phyloP scores from a whole-genome alignment of 30 jellyfish, hydroid and myxozoan species.

The Rhopilema esculentum region DNA sequence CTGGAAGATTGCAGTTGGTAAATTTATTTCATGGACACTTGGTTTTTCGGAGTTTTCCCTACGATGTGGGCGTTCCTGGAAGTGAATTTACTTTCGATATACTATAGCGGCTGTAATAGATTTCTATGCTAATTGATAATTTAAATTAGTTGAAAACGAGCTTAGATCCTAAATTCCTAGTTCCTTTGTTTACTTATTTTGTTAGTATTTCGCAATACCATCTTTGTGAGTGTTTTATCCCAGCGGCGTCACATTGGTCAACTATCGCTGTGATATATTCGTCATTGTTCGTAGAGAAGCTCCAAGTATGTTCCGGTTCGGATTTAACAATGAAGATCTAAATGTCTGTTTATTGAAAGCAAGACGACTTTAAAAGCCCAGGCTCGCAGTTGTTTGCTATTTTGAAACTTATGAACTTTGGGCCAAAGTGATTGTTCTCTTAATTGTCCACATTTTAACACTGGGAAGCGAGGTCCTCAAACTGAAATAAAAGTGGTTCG shows the following conservation, averaged over 20 bases:
- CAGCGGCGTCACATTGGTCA: not conserved
- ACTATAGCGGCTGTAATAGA: not conserved
- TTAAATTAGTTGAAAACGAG: not conserved
- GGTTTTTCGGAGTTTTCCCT: not conserved
- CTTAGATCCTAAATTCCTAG: not conserved
- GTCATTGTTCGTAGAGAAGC: not conserved
- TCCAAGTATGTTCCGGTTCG: slow-evolving; percentile 30
- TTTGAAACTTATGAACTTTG: no score
- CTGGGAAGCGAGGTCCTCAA: no score
- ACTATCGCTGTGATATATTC: not conserved
- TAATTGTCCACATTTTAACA: no score
- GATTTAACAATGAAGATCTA: not conserved
- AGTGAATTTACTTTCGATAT: not conserved
- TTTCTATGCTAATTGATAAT: not conserved
- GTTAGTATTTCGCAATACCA: not conserved
- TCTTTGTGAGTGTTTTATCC: not conserved
- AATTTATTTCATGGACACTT: not conserved
- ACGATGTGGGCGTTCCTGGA: not conserved
- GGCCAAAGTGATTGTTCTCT: no score
- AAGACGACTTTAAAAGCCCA: not conserved
- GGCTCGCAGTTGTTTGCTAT: not conserved
- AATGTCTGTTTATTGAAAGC: not conserved
- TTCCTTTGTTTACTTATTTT: not conserved
- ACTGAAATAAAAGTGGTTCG: not conserved
- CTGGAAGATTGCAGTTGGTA: not conserved